These are phyloP conservation scores for Camelus dromedarius DNA, from an alignment of 2,113 vertebrate genomes.

Conservation along the genomic window DNA sequence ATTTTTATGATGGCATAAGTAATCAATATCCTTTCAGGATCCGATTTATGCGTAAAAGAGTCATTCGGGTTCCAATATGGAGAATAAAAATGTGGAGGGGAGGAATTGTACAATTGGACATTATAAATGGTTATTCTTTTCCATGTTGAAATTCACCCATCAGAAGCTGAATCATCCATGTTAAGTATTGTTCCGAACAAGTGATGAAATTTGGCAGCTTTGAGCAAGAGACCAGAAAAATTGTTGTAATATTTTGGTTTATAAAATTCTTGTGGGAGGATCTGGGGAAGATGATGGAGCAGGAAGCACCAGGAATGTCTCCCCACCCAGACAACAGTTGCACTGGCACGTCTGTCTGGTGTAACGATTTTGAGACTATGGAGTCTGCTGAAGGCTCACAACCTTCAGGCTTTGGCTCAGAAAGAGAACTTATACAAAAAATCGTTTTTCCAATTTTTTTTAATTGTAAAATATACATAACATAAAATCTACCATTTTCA, in stretches of 20 bases:
- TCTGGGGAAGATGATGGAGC: neutral
- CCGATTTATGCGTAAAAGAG: constrained; percentile 14
- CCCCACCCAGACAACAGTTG: neutral
- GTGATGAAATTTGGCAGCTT: neutral
- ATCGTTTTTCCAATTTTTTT: neutral
- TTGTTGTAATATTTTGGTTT: neutral
- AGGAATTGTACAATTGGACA: neutral
- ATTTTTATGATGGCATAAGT: neutral
- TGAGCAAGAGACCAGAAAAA: neutral
- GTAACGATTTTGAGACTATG: neutral
- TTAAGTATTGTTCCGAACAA: neutral
- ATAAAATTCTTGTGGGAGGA: neutral
- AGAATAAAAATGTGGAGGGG: neutral
- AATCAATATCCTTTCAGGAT: neutral
- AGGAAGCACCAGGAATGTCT: neutral
- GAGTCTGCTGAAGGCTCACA: neutral
- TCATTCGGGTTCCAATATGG: neutral
- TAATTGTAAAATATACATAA: neutral
- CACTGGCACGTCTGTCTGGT: neutral
- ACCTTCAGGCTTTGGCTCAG: neutral
- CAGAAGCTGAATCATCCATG: neutral
- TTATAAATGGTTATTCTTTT: neutral
- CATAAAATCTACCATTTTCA: neutral
- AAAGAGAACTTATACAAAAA: neutral
- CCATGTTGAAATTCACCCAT: neutral